Evolutionary conservation across 2,797 vertebrate species (phyloP).

Genomic region (Streptopelia turtur): DNA sequence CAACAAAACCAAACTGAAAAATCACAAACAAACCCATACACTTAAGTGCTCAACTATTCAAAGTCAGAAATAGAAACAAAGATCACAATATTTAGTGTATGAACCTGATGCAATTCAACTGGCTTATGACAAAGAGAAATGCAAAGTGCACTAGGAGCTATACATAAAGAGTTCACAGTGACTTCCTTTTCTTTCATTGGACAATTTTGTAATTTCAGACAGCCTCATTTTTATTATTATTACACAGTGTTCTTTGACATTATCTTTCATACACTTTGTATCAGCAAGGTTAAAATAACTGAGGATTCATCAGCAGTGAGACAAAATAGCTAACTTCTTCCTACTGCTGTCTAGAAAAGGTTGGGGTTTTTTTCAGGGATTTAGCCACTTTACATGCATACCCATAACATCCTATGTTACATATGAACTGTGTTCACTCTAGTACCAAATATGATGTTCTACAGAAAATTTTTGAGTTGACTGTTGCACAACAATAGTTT

Average conservation of each 20-base stretch:
- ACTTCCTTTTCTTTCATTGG: background rate
- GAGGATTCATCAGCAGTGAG: background rate
- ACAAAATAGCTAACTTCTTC: background rate
- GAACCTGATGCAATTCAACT: background rate
- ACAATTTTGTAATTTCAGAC: background rate
- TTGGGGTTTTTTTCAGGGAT: background rate
- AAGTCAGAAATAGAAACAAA: background rate
- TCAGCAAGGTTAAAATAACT: background rate
- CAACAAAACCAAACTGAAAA: background rate
- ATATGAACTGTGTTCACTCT: background rate
- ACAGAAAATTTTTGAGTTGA: background rate
- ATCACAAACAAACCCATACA: fast-evolving
- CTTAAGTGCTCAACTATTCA: background rate
- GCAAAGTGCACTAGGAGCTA: background rate
- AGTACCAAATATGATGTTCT: background rate
- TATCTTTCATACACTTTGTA: background rate
- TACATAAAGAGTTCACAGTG: background rate
- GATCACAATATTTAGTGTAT: background rate
- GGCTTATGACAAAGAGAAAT: background rate
- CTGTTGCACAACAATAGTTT: background rate
- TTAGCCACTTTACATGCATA: background rate
- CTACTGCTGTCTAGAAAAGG: background rate
- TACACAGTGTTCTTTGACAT: background rate
- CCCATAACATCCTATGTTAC: background rate
- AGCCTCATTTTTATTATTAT: background rate